phyloP scores from a whole-genome alignment of 2,888 invertebrate genomes.

The Seira sanloemensis region DNA sequence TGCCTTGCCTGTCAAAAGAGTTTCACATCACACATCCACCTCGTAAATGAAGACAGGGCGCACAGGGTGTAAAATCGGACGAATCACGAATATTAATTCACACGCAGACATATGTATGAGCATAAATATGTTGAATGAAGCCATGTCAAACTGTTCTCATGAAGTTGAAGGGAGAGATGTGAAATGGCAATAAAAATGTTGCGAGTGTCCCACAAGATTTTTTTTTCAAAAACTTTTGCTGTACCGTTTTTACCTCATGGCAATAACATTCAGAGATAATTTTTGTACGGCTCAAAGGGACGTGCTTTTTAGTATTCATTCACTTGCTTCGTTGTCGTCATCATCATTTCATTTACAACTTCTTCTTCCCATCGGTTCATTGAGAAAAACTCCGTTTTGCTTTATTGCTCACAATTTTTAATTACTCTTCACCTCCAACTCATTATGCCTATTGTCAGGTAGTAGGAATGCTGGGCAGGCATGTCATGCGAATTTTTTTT shows the following conservation, averaged over 20 bases:
- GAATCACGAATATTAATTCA: background rate
- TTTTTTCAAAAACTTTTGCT: background rate
- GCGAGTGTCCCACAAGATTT: too few species aligned
- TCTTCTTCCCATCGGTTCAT: background rate
- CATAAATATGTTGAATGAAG: slow-evolving; percentile 19
- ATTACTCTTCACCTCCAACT: background rate
- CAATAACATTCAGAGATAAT: background rate
- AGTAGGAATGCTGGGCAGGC: background rate
- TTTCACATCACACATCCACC: background rate
- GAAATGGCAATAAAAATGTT: too few species aligned
- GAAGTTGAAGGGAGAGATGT: too few species aligned
- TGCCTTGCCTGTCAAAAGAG: background rate
- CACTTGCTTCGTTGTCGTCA: too few species aligned
- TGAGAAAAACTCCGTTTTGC: background rate
- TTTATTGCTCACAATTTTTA: background rate
- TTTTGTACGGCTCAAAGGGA: background rate
- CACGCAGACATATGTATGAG: background rate
- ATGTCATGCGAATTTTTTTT: background rate
- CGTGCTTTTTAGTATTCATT: too few species aligned
- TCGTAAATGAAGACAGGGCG: background rate
- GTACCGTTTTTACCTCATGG: background rate
- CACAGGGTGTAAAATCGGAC: background rate
- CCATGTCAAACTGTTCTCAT: background rate
- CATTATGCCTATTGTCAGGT: too few species aligned
- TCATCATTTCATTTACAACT: too few species aligned